Conservation (phyloP, 23 tunicate genomes). For the Phallusia fumigata region DNA sequence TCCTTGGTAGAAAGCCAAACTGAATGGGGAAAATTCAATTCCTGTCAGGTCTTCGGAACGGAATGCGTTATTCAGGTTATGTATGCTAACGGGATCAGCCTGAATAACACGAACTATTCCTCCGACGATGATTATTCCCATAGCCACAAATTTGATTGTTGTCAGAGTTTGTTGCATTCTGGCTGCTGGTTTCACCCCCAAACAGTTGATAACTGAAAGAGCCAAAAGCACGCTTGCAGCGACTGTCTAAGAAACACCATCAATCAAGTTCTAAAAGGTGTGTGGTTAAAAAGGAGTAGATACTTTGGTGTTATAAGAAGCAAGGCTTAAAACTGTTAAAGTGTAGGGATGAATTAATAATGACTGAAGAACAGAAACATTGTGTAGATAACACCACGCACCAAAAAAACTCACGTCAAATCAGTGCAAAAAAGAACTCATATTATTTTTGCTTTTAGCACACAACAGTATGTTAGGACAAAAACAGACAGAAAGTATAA, state of each 20-base stretch:
- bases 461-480: no score
- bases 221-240: not conserved
- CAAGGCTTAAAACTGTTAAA: no score
- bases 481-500: no score
- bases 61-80: conserved; percentile 58
- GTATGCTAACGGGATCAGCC: conserved; percentile 37
- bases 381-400: no score
- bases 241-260: not conserved
- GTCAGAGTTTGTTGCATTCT: conserved; percentile 46
- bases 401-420: no score
- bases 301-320: no score
- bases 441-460: no score
- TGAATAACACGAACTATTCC: conserved; percentile 44
- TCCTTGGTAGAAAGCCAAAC: conserved; percentile 76
- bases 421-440: no score
- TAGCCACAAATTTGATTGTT: conserved; percentile 48
- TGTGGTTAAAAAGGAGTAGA: no score
- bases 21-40: conserved; percentile 50
- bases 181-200: conserved; percentile 47
- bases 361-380: no score
- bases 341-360: no score
- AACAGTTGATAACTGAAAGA: conserved; percentile 26
- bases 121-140: conserved; percentile 62
- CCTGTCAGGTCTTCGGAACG: conserved; percentile 29
- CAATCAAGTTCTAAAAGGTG: no score